phyloP scores from a whole-genome alignment of 2,797 vertebrate genomes.

The Schizopygopsis pylzovi region DNA sequence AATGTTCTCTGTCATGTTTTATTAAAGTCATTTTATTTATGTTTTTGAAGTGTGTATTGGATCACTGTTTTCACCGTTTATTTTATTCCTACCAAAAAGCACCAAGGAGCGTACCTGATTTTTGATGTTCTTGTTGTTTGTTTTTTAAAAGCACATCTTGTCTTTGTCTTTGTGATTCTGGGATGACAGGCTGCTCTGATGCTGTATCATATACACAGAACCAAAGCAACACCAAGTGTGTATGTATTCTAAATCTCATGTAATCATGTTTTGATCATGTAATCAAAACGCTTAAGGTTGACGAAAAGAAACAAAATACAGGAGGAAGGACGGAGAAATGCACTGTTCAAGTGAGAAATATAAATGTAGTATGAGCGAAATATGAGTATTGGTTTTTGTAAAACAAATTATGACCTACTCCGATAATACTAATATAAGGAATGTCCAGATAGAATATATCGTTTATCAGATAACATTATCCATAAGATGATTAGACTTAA shows the following conservation, averaged over 20 bases:
- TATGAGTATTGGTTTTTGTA: neutral
- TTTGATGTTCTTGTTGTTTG: neutral
- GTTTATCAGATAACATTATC: slow-evolving; percentile 7
- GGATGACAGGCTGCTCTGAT: neutral
- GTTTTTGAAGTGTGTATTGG: neutral
- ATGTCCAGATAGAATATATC: neutral
- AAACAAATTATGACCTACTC: neutral
- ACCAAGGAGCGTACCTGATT: neutral
- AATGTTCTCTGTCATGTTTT: neutral
- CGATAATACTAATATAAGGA: neutral
- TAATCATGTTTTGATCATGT: neutral
- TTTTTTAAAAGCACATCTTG: neutral
- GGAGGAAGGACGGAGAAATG: neutral
- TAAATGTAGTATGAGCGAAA: neutral
- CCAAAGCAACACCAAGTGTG: neutral
- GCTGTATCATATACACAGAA: neutral
- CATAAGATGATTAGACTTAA: neutral
- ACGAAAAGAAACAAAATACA: neutral
- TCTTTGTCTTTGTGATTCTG: neutral
- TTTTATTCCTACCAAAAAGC: neutral
- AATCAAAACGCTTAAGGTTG: neutral
- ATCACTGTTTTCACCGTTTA: neutral
- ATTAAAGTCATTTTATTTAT: neutral
- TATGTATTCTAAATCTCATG: neutral
- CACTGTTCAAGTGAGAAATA: neutral